These are phyloP conservation scores for Urosaurus nigricauda DNA, from an alignment of 2,797 vertebrate genomes.

Conservation along the genomic window DNA sequence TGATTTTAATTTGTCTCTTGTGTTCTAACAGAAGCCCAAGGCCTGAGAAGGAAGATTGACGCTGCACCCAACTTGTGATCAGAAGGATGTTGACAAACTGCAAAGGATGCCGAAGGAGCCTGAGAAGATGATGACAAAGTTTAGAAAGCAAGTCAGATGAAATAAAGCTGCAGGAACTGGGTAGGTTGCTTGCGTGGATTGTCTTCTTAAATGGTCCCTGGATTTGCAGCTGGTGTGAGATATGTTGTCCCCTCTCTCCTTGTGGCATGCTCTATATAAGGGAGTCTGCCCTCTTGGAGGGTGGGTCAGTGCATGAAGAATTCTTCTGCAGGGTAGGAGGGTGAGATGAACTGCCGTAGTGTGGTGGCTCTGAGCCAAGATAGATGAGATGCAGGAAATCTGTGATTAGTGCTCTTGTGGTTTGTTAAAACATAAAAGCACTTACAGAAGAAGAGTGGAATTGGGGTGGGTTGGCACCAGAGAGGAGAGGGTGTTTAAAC, in stretches of 20 bases:
- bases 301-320: neutral
- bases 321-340: neutral
- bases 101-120: neutral
- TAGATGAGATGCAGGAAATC: neutral
- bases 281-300: neutral
- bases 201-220: no score
- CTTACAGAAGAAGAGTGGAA: neutral
- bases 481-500: neutral
- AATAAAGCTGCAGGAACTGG: neutral
- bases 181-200: neutral
- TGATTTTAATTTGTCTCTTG: neutral
- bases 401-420: neutral
- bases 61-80: no score
- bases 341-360: neutral
- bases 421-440: constrained; percentile 4
- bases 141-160: constrained; percentile 5
- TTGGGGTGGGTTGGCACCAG: neutral
- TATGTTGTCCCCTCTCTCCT: neutral
- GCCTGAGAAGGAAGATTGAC: neutral
- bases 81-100: neutral
- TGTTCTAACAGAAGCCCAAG: constrained; percentile 2
- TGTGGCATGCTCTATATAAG: neutral
- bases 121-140: neutral
- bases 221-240: neutral
- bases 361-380: neutral